Evolutionary conservation across 2,113 vertebrate species (phyloP).

Genomic region (Barnardius zonarius): DNA sequence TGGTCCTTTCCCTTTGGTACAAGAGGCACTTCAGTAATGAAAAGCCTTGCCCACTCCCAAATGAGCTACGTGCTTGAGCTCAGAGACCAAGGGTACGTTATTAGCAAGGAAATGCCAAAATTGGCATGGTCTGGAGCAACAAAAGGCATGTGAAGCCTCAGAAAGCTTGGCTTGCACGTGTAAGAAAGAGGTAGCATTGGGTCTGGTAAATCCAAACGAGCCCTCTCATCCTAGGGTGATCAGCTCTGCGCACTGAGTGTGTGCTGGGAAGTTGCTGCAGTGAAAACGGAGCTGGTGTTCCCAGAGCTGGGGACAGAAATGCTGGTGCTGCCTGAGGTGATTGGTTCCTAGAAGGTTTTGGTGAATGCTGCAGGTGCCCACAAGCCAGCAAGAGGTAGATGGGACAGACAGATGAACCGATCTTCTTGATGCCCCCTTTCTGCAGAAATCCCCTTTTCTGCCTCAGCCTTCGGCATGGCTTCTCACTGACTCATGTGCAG

Average conservation of each 20-base stretch:
- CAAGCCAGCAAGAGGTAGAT: not conserved
- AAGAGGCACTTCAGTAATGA: not conserved
- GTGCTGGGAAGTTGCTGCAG: not conserved
- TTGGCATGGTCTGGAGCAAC: not conserved
- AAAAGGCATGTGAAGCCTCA: not conserved
- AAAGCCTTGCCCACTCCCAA: not conserved
- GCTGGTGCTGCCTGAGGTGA: not conserved
- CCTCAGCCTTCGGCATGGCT: not conserved
- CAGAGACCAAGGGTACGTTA: not conserved
- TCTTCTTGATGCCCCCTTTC: not conserved
- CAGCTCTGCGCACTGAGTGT: not conserved
- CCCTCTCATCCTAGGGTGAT: not conserved
- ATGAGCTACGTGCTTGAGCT: not conserved
- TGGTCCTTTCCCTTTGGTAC: not conserved
- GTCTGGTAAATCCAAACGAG: not conserved
- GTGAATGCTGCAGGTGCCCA: accelerated
- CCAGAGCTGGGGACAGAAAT: not conserved
- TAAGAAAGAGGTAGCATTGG: not conserved
- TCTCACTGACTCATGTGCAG: not conserved
- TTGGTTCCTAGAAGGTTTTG: not conserved
- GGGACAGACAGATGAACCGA: not conserved
- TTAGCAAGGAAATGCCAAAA: not conserved
- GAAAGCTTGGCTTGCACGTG: not conserved
- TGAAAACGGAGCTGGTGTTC: not conserved
- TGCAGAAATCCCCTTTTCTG: not conserved